A percentile compares a stretch with the other conserved stretches of the same genome.
These are phyloP conservation scores for Euplagia quadripunctaria DNA, from an alignment of 2,888 invertebrate species.

Conservation along the genomic window DNA sequence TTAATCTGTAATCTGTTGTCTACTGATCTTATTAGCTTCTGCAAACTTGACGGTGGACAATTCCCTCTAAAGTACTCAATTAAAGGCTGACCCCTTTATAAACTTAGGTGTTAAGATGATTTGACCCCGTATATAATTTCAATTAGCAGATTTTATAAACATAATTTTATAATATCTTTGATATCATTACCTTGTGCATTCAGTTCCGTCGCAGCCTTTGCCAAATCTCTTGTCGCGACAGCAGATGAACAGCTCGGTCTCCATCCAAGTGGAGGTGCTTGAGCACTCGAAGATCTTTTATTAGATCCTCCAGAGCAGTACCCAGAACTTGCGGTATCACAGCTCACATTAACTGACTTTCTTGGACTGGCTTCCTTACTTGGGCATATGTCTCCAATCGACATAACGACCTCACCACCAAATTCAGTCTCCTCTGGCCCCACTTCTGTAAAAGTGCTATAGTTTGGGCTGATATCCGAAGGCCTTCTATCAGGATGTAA, in stretches of 20 bases:
- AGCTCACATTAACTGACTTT: slow-evolving; percentile 83
- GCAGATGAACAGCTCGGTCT: slow-evolving; percentile 88
- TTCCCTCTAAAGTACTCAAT: too few relatives aligned
- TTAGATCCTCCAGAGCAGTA: slow-evolving; percentile 85
- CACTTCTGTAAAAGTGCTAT: slow-evolving; percentile 84
- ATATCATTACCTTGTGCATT: slow-evolving; percentile 89
- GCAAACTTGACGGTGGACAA: too few relatives aligned
- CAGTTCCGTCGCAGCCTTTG: slow-evolving; percentile 90
- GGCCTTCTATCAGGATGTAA: slow-evolving; percentile 81
- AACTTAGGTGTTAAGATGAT: too few relatives aligned
- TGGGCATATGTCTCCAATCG: slow-evolving; percentile 79
- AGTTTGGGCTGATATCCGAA: slow-evolving; percentile 83
- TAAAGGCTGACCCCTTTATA: too few relatives aligned
- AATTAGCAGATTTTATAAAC: background rate
- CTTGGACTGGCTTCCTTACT: slow-evolving; percentile 85
- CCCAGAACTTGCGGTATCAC: slow-evolving; percentile 84
- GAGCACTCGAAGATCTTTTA: slow-evolving; percentile 80
- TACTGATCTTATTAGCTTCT: too few relatives aligned
- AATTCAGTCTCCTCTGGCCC: slow-evolving; percentile 82
- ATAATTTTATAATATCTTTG: background rate
- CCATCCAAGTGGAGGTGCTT: slow-evolving; percentile 86
- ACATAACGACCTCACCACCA: slow-evolving; percentile 76
- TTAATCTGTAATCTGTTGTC: too few relatives aligned
- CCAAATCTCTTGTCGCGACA: slow-evolving; percentile 86
- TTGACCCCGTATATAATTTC: background rate